These are phyloP conservation scores for Dasysyrphus albostriatus DNA, from an alignment of 2,888 invertebrate species.

Conservation along the genomic window DNA sequence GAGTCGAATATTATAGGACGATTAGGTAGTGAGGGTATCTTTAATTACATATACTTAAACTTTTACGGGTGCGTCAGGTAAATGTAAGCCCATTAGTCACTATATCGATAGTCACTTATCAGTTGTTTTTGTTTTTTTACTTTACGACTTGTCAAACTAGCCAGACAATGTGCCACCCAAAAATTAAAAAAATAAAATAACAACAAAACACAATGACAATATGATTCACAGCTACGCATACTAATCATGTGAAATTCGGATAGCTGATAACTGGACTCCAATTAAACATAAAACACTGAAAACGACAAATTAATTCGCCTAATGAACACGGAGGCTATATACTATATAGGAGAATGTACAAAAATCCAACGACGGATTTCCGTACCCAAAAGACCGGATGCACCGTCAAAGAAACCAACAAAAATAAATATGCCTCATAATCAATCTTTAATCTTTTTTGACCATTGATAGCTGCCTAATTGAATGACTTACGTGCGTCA, in stretches of 20 bases:
- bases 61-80: constrained; percentile 65
- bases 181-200: constrained; percentile 34
- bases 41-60: constrained; percentile 20
- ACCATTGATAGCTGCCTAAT: constrained; percentile 62
- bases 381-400: constrained; percentile 74
- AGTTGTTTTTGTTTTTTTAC: not conserved
- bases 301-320: constrained; percentile 73
- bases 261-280: constrained; percentile 59
- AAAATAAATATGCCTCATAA: constrained; percentile 47
- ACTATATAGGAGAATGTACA: constrained; percentile 14
- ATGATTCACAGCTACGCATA: constrained; percentile 74
- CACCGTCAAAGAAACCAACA: constrained; percentile 36
- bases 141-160: constrained; percentile 44
- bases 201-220: constrained; percentile 40
- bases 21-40: constrained; percentile 2
- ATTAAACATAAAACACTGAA: constrained; percentile 65
- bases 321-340: constrained; percentile 57
- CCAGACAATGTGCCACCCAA: constrained; percentile 67
- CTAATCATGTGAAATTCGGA: constrained; percentile 68
- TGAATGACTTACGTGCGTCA: constrained; percentile 63
- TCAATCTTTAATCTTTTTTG: constrained; percentile 51
- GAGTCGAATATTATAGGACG: not conserved
- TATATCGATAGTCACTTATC: constrained; percentile 64
- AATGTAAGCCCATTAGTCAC: constrained; percentile 67
- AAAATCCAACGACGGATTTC: constrained; percentile 71